Evolutionary conservation across 2,888 invertebrate genomes (phyloP).

Genomic region (Sepioteuthis lessoniana): DNA sequence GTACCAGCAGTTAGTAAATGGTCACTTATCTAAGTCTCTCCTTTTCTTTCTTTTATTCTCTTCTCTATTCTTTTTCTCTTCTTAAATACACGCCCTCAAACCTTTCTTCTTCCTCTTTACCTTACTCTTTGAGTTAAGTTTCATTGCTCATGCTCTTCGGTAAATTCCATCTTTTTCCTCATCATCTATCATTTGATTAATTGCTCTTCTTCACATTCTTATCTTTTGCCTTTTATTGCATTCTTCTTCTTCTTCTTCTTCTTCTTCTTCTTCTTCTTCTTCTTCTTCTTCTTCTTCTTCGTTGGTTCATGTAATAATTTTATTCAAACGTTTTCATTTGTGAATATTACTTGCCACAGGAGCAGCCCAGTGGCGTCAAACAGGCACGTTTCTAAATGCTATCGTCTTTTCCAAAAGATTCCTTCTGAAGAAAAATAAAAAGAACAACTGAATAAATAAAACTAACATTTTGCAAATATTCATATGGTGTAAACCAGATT

Average conservation of each 20-base stretch:
- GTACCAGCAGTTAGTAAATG: too few relatives aligned
- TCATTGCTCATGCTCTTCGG: too few relatives aligned
- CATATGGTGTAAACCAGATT: constrained; percentile 12
- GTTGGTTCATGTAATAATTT: background rate
- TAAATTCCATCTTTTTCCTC: too few relatives aligned
- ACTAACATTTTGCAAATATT: background rate
- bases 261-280: background rate
- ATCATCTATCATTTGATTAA: too few relatives aligned
- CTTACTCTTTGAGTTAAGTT: too few relatives aligned
- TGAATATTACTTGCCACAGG: background rate
- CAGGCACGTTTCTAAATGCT: background rate
- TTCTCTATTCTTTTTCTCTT: too few relatives aligned
- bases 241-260: background rate
- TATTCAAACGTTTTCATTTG: background rate
- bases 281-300: background rate
- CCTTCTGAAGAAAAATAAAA: background rate
- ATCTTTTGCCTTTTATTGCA: too few relatives aligned
- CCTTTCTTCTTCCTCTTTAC: too few relatives aligned
- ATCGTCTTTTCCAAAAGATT: background rate
- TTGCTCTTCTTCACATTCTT: too few relatives aligned
- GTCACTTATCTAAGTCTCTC: too few relatives aligned
- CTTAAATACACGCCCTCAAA: too few relatives aligned
- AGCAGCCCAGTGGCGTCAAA: background rate
- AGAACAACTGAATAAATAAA: background rate
- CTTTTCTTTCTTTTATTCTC: too few relatives aligned